These are phyloP conservation scores for Puma concolor DNA, from an alignment of 2,113 vertebrate species.

Conservation along the genomic window DNA sequence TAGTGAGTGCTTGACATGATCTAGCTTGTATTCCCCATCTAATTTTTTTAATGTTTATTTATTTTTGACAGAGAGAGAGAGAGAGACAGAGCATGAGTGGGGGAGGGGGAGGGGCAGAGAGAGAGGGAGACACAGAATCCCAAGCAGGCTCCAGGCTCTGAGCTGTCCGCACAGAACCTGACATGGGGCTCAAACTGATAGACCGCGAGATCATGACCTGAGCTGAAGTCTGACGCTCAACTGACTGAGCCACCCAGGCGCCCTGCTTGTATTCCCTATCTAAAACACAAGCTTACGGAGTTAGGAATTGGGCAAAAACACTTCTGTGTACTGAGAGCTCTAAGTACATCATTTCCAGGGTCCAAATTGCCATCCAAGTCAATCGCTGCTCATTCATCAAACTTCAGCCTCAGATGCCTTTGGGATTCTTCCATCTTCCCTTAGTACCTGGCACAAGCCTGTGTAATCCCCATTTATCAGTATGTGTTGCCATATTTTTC, in stretches of 20 bases:
- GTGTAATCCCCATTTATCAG: not conserved
- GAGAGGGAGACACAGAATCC: too few relatives aligned
- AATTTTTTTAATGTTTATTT: too few relatives aligned
- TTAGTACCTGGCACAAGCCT: not conserved
- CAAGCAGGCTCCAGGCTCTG: too few relatives aligned
- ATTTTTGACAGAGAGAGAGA: too few relatives aligned
- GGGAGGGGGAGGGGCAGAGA: too few relatives aligned
- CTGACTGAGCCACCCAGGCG: too few relatives aligned
- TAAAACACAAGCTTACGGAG: not conserved
- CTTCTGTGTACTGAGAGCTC: not conserved
- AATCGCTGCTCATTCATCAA: accelerated
- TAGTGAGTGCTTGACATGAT: not conserved
- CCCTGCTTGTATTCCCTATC: not conserved
- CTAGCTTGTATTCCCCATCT: not conserved
- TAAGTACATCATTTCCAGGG: not conserved
- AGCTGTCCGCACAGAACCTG: too few relatives aligned
- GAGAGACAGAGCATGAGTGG: too few relatives aligned
- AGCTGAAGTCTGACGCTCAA: too few relatives aligned
- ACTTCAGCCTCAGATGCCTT: not conserved
- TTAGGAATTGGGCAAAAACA: not conserved
- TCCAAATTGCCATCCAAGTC: not conserved
- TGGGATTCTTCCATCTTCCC: not conserved
- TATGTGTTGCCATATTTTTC: not conserved
- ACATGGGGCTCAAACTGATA: too few relatives aligned
- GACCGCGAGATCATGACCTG: too few relatives aligned